A percentile compares a stretch with the other conserved stretches of the same genome.
phyloP scores from a whole-genome alignment of 2,888 invertebrate genomes.

The Polyommatus icarus region DNA sequence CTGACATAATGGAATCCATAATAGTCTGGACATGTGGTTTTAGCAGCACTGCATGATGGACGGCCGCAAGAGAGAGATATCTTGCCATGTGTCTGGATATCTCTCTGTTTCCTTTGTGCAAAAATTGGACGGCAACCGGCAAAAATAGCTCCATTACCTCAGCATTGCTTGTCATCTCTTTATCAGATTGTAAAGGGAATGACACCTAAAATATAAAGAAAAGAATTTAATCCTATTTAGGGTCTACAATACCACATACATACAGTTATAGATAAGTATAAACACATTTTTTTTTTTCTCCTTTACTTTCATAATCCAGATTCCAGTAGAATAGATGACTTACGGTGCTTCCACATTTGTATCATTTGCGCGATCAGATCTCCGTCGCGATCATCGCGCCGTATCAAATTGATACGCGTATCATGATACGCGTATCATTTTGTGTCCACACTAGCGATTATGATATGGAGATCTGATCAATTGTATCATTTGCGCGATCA shows the following conservation, averaged over 20 bases:
- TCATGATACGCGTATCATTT: too few species aligned
- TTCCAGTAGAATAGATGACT: too few species aligned
- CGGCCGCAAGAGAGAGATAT: conserved; percentile 94
- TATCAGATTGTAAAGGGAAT: conserved; percentile 69
- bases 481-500: too few species aligned
- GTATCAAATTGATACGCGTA: too few species aligned
- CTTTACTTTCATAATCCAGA: too few species aligned
- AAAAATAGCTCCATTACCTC: conserved; percentile 89
- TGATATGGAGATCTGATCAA: too few species aligned
- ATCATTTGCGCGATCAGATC: too few species aligned
- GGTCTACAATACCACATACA: neutral
- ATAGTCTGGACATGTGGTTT: conserved; percentile 94
- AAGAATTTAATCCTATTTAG: neutral
- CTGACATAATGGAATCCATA: conserved; percentile 93
- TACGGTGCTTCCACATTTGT: too few species aligned
- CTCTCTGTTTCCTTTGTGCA: conserved; percentile 94
- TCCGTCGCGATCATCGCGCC: too few species aligned
- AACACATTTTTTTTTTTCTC: neutral
- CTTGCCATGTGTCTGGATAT: conserved; percentile 94
- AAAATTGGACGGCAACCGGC: conserved; percentile 94
- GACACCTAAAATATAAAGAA: conserved; percentile 58
- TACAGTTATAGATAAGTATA: neutral
- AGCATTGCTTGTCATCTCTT: conserved; percentile 82
- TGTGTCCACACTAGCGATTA: too few species aligned
- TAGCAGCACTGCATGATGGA: conserved; percentile 92